phyloP scores from a whole-genome alignment of 2,888 invertebrate genomes.

The Rhamnusium bicolor region DNA sequence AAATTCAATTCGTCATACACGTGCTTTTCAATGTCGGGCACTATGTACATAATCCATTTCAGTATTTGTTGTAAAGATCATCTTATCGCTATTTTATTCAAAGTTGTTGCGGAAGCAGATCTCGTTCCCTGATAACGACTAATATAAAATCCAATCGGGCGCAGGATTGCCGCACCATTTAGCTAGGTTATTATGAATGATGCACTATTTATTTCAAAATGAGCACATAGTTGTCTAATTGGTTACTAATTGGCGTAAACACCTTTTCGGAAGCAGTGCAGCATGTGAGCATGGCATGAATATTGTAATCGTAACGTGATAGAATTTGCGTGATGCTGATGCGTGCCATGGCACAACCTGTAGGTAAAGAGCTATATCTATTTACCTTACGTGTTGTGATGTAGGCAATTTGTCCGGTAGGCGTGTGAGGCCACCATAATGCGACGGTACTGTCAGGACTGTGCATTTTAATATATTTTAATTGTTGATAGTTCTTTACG shows the following conservation, averaged over 20 bases:
- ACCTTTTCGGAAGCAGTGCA: slow-evolving; percentile 55
- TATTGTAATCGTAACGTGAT: slow-evolving; percentile 53
- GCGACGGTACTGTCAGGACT: slow-evolving; percentile 17
- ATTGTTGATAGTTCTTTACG: background rate
- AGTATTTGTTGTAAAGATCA: no score
- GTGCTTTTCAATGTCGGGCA: no score
- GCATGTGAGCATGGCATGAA: slow-evolving; percentile 56
- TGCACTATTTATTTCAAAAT: slow-evolving; percentile 11
- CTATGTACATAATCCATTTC: no score
- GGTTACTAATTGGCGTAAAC: slow-evolving; percentile 58
- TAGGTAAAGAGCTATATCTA: slow-evolving; percentile 58
- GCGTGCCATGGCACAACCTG: slow-evolving; percentile 58
- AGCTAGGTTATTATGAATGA: background rate
- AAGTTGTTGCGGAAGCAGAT: background rate
- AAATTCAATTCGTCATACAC: no score
- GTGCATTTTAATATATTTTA: background rate
- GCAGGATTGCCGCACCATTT: slow-evolving; percentile 1
- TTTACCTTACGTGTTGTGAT: slow-evolving; percentile 59
- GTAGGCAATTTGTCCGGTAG: slow-evolving; percentile 54
- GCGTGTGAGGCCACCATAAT: slow-evolving; percentile 48
- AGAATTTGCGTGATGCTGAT: slow-evolving; percentile 59
- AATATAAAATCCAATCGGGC: background rate
- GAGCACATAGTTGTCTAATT: slow-evolving; percentile 45
- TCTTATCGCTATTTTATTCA: no score
- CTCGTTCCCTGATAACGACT: background rate